Conservation (phyloP, 1,140 invertebrate species). For the Drosophila malerkotliana region DNA sequence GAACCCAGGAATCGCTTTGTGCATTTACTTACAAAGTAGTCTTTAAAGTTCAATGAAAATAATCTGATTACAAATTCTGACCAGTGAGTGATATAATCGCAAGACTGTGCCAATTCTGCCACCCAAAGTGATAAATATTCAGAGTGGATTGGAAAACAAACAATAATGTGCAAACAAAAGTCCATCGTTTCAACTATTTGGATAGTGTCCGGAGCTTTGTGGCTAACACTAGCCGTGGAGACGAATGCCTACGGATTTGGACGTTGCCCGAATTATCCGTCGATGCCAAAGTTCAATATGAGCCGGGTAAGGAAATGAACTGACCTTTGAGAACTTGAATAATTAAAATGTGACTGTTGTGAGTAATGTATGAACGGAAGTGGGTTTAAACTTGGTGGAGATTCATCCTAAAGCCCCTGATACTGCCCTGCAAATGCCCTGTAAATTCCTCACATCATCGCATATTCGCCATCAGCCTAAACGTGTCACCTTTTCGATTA, state of each 20-base stretch:
- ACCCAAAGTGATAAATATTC: slow-evolving; percentile 15
- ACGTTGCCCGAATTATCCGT: slow-evolving; percentile 86
- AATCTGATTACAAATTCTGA: slow-evolving; percentile 29
- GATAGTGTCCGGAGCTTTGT: slow-evolving; percentile 46
- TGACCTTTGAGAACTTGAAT: background rate
- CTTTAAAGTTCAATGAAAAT: slow-evolving; percentile 14
- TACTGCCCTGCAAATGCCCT: no score
- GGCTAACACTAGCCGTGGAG: slow-evolving; percentile 45
- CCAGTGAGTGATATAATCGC: slow-evolving; percentile 19
- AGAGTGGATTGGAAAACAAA: slow-evolving; percentile 23
- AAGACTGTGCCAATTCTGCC: slow-evolving; percentile 37
- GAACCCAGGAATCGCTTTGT: slow-evolving; percentile 41
- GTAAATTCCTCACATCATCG: background rate
- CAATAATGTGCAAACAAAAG: slow-evolving; percentile 41
- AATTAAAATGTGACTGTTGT: background rate
- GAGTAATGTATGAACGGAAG: no score
- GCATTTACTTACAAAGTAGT: slow-evolving; percentile 40
- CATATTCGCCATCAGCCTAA: slow-evolving; percentile 27
- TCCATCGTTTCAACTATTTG: slow-evolving; percentile 29
- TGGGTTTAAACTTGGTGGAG: no score
- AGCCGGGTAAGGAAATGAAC: slow-evolving; percentile 84
- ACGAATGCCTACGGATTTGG: slow-evolving; percentile 84
- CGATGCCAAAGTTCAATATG: slow-evolving; percentile 86
- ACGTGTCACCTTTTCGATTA: slow-evolving; percentile 58
- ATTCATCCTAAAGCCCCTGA: no score